Evolutionary conservation across 2,113 vertebrate genomes (phyloP).

Genomic region (Sceloporus undulatus): DNA sequence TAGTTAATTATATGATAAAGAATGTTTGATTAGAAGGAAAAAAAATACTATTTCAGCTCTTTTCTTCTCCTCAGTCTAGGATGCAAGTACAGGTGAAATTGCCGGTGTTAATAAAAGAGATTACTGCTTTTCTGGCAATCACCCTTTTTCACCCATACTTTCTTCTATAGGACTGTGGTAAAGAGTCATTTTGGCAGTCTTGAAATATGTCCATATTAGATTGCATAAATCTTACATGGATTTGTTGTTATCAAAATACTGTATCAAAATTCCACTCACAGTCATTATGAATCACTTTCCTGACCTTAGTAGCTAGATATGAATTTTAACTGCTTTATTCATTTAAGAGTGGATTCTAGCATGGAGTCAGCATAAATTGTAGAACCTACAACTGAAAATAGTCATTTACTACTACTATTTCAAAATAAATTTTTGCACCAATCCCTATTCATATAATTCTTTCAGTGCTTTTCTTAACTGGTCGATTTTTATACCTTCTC

Average conservation of each 20-base stretch:
- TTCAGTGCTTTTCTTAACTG: neutral
- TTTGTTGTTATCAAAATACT: too few species aligned
- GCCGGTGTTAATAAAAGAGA: neutral
- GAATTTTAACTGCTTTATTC: neutral
- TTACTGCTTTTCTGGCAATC: neutral
- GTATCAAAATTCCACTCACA: neutral
- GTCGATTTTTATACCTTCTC: neutral
- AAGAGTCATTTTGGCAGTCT: neutral
- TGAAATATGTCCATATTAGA: neutral
- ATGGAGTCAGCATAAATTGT: neutral
- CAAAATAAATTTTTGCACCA: neutral
- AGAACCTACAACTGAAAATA: neutral
- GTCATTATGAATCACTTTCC: neutral
- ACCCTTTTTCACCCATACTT: neutral
- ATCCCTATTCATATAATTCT: neutral
- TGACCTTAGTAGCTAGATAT: neutral
- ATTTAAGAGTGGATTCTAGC: neutral
- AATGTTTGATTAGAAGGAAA: constrained; percentile 45
- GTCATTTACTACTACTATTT: neutral
- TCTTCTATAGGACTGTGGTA: neutral
- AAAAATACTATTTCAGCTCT: constrained; percentile 37
- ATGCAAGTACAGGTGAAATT: neutral
- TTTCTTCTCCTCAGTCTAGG: neutral
- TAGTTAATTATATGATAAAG: constrained; percentile 2
- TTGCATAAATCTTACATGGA: neutral